These are phyloP conservation scores for Pholis gunnellus DNA, from an alignment of 2,113 vertebrate genomes.

Conservation along the genomic window DNA sequence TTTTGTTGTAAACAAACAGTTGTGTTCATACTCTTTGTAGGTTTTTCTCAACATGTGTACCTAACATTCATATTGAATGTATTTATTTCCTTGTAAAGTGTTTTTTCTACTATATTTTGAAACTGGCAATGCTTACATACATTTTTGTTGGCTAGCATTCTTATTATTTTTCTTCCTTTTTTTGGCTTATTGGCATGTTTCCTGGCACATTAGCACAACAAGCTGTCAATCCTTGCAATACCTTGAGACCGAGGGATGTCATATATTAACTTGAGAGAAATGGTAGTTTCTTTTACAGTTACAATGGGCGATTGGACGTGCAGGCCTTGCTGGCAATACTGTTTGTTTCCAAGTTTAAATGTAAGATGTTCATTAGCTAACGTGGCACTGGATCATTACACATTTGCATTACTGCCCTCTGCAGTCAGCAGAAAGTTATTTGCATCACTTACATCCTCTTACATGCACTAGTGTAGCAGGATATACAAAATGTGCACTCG, in stretches of 20 bases:
- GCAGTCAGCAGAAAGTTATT: neutral
- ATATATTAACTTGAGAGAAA: too few relatives aligned
- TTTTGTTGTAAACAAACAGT: neutral
- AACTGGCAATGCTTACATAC: neutral
- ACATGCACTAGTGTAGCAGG: too few relatives aligned
- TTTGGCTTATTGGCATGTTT: neutral
- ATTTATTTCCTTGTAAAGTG: neutral
- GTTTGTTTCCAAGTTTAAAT: neutral
- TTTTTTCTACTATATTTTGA: neutral
- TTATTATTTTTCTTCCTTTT: neutral
- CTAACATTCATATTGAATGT: neutral
- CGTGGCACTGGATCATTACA: neutral
- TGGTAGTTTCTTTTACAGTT: too few relatives aligned
- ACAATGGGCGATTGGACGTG: neutral
- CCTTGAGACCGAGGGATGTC: neutral
- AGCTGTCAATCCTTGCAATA: neutral
- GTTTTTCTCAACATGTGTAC: neutral
- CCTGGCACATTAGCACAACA: neutral
- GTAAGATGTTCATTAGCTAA: neutral
- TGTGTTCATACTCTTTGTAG: neutral
- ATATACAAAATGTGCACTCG: neutral
- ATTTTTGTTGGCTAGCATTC: neutral
- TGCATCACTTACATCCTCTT: neutral
- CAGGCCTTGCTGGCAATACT: neutral
- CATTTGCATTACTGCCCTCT: neutral